Evolutionary conservation across 2,113 vertebrate genomes (phyloP), one percentile per base, ranked within the genome.

Genomic region (Ciconia boyciana): DNA sequence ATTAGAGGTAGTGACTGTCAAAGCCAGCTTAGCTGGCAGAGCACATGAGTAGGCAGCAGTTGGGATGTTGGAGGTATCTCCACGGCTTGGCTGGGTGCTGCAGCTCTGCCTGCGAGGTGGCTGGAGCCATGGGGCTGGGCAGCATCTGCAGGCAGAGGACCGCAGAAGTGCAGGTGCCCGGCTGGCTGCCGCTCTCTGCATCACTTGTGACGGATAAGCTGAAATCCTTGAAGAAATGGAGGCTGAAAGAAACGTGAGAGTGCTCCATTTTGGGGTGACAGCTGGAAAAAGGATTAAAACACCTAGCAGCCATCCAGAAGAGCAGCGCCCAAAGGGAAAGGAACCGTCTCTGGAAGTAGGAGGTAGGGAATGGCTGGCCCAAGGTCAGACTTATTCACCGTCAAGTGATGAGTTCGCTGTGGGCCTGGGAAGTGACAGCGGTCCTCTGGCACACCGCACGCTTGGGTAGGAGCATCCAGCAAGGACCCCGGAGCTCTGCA

Each of bases 131-230:
- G 55, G 58, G 51, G 34, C 21, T 79, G 66, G 46, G n/a, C 51
- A 49, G n/a, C 32, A 15, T 19, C 48, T 9, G 9, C 49, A 25
- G 28, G 54, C 31, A 54, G 54, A 46, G 71, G 31, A 41, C 15
- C 10, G 3, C 28, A 9, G 62, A 58, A 34, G 31, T 14, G 21
- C 5, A 3, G 31, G 28, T 18, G 28, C 49, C 49, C 0, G 0
- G 26, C n/a, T 48, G 83, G 44, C 39, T 55, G 39, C 72, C 48
- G 54, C 44, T 62, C 7, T 76, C 72, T 79, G 51, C 74, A 7
- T 10, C 26, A 2, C 12, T 1, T 51, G 21, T 6, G 41, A 21
- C 1, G 10, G 68, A 55, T 13, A 12, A 61, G 34, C 39, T 66
- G 71, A 68, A 83, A 46, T 75, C 62, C 20, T 65, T 8, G n/a